Percentiles rank a stretch among this genome's conserved stretches.
These are phyloP conservation scores for Actinia equina DNA, from an alignment of 64 coral and sea anemone species.

Conservation along the genomic window DNA sequence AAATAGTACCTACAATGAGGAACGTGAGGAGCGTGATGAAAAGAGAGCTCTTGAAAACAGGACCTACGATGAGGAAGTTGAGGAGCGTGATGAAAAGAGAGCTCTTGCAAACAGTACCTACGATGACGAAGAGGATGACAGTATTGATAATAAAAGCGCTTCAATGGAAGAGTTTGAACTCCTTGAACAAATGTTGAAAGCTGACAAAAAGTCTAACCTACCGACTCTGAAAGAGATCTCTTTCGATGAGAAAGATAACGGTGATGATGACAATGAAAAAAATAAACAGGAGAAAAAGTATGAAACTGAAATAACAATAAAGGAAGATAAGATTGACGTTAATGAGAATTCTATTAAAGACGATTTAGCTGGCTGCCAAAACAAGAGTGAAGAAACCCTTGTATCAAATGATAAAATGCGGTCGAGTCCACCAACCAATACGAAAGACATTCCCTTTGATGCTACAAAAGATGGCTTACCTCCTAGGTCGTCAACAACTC, in stretches of 20 bases:
- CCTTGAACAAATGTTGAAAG: slow-evolving; percentile 59
- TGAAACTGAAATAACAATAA: background rate
- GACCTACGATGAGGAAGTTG: slow-evolving; percentile 12
- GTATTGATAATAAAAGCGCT: slow-evolving; percentile 34
- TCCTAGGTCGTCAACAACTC: background rate
- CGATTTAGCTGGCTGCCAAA: background rate
- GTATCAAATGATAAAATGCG: background rate
- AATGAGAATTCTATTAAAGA: background rate
- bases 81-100: background rate
- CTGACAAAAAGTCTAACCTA: slow-evolving; percentile 15
- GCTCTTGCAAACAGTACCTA: no score
- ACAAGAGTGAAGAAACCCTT: background rate
- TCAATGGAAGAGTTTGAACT: slow-evolving; percentile 82
- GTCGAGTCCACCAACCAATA: background rate
- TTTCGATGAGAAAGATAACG: background rate
- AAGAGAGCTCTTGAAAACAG: background rate
- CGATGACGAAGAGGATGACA: slow-evolving; percentile 16
- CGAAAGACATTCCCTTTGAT: background rate
- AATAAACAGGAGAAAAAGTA: background rate
- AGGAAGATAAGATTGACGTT: background rate
- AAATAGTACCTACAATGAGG: no score
- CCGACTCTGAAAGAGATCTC: background rate
- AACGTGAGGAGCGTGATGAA: background rate
- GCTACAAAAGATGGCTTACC: background rate
- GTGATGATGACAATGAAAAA: background rate